phyloP scores from a whole-genome alignment of 2,797 vertebrate species.

The Hyperoplus lanceolatus region DNA sequence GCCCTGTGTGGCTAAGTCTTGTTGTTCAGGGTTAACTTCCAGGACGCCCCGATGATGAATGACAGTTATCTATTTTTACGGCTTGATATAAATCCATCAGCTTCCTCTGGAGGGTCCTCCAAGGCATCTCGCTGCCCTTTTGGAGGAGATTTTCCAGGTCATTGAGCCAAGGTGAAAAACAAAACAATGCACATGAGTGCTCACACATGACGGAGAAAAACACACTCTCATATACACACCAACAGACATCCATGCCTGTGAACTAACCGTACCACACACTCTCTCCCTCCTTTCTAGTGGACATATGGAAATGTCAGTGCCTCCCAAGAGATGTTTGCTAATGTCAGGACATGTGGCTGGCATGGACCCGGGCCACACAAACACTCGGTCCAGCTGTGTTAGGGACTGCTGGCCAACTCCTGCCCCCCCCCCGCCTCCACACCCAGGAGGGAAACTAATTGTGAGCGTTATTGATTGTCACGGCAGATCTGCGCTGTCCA shows the following conservation, averaged over 20 bases:
- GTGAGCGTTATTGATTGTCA: conserved; percentile 87
- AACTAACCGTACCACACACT: conserved; percentile 38
- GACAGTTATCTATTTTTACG: conserved; percentile 81
- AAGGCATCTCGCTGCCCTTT: conserved; percentile 51
- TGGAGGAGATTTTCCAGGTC: conserved; percentile 79
- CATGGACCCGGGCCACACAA: conserved; percentile 68
- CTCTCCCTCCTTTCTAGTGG: conserved; percentile 52
- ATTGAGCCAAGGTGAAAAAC: conserved; percentile 81
- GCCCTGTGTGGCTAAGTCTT: conserved; percentile 56
- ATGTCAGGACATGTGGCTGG: conserved; percentile 84
- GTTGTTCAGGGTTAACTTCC: conserved; percentile 78
- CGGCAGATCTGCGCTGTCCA: conserved; percentile 77
- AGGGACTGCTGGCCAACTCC: conserved; percentile 63
- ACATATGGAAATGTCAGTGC: conserved; percentile 81
- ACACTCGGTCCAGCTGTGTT: conserved; percentile 82
- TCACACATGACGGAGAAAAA: conserved; percentile 24
- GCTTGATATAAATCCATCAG: conserved; percentile 78
- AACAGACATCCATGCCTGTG: conserved; percentile 8
- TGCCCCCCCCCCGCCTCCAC: conserved; percentile 30
- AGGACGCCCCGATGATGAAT: conserved; percentile 72
- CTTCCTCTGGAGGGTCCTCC: conserved; percentile 64
- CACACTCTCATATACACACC: conserved; percentile 6
- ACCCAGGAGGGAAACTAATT: conserved; percentile 83
- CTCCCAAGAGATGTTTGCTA: conserved; percentile 76
- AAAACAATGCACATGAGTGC: conserved; percentile 60